Conservation (phyloP, 2,797 vertebrate genomes). For the Premnoplex brunnescens region DNA sequence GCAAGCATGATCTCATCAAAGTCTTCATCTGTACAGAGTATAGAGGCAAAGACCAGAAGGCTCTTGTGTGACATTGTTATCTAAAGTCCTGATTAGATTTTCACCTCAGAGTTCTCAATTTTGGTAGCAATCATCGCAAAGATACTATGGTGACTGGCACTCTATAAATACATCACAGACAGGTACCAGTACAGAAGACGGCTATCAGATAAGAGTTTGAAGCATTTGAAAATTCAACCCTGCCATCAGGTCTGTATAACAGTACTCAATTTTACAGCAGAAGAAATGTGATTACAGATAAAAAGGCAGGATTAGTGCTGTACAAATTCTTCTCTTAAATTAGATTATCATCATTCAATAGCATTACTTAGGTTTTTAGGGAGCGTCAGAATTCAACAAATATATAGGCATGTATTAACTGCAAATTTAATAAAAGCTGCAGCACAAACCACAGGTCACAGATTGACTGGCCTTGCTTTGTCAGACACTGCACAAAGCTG, state of each 20-base stretch:
- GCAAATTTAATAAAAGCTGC: slow-evolving; percentile 10
- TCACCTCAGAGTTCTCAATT: slow-evolving; percentile 69
- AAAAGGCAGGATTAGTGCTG: slow-evolving; percentile 39
- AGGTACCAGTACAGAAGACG: slow-evolving; percentile 28
- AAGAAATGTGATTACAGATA: slow-evolving; percentile 43
- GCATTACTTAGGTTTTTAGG: background rate
- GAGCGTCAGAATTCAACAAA: slow-evolving; percentile 8
- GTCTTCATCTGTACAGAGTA: slow-evolving; percentile 24
- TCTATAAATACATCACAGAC: slow-evolving; percentile 58
- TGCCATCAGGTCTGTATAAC: slow-evolving; percentile 47
- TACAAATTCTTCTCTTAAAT: slow-evolving; percentile 33
- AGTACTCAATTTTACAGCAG: slow-evolving; percentile 11
- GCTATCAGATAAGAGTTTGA: slow-evolving; percentile 42
- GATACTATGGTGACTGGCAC: slow-evolving; percentile 57
- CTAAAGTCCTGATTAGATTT: slow-evolving; percentile 67
- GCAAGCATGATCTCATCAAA: slow-evolving; percentile 57
- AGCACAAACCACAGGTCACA: background rate
- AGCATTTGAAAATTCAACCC: slow-evolving; percentile 55
- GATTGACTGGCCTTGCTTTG: background rate
- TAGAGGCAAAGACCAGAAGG: slow-evolving; percentile 45
- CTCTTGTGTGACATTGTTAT: slow-evolving; percentile 60
- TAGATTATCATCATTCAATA: slow-evolving; percentile 8
- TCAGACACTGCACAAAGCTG: background rate
- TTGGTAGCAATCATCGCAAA: slow-evolving; percentile 59
- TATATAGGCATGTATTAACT: background rate